A percentile compares a stretch with the other conserved stretches of the same genome.
phyloP scores from a whole-genome alignment of 2,888 invertebrate species.

The Heliconius hortense region DNA sequence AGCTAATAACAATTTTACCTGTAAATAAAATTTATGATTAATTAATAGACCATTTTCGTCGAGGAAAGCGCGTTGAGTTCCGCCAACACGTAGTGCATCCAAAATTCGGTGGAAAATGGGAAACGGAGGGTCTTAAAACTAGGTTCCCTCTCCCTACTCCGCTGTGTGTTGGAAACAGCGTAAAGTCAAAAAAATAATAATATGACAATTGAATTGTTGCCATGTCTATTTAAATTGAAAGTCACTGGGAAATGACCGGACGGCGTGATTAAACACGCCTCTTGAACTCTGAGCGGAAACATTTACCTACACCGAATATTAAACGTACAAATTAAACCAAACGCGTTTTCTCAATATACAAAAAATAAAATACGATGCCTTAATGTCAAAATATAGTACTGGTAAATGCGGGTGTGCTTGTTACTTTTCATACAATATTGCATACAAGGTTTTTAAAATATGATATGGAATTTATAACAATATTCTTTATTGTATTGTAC shows the following conservation, averaged over 20 bases:
- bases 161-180: too few species aligned
- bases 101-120: too few species aligned
- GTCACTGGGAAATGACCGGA: constrained; percentile 50
- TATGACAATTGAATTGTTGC: constrained; percentile 22
- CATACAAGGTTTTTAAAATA: not conserved
- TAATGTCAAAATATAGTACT: constrained; percentile 2
- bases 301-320: constrained; percentile 25
- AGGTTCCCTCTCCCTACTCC: too few species aligned
- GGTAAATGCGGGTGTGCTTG: too few species aligned
- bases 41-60: too few species aligned
- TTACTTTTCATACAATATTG: not conserved
- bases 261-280: constrained; percentile 75
- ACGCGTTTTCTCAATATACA: constrained; percentile 1
- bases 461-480: too few species aligned
- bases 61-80: too few species aligned
- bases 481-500: too few species aligned
- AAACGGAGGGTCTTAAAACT: too few species aligned
- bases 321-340: constrained; percentile 18
- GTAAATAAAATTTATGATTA: too few species aligned
- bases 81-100: too few species aligned
- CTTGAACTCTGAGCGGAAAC: constrained; percentile 50
- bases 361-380: constrained; percentile 1
- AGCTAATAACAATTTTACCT: too few species aligned
- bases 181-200: not conserved
- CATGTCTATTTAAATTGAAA: constrained; percentile 43